These are phyloP conservation scores for Rhipidura dahli DNA, from an alignment of 2,113 vertebrate genomes.

Conservation along the genomic window DNA sequence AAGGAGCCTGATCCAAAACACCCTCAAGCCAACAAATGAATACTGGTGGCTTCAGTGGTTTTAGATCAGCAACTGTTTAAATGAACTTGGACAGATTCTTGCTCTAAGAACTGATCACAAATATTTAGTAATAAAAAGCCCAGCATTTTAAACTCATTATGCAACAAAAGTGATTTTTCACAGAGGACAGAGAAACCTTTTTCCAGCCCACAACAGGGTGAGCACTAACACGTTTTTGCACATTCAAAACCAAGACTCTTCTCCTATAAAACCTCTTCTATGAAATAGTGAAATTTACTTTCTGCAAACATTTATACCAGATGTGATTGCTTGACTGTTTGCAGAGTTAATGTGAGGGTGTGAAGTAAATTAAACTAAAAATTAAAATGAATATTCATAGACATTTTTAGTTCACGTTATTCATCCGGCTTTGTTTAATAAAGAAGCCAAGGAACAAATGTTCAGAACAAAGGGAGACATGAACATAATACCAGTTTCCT, in stretches of 20 bases:
- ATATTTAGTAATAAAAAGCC: neutral
- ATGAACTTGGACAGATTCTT: neutral
- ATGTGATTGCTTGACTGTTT: conserved; percentile 33
- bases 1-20: neutral
- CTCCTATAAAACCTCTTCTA: neutral
- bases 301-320: neutral
- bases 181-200: neutral
- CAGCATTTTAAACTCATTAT: neutral
- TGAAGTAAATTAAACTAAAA: conserved; percentile 24
- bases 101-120: neutral
- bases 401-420: neutral
- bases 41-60: neutral
- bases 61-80: neutral
- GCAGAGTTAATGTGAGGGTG: conserved; percentile 11
- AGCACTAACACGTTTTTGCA: neutral
- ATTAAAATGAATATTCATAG: conserved; percentile 43
- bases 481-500: neutral
- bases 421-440: conserved; percentile 1
- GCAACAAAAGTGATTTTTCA: neutral
- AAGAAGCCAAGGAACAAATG: neutral
- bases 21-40: neutral
- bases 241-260: neutral
- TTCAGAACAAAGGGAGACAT: neutral
- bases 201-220: neutral
- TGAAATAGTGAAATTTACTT: neutral